phyloP scores from a whole-genome alignment of 1,140 invertebrate genomes.

The Hycleus phaleratus region DNA sequence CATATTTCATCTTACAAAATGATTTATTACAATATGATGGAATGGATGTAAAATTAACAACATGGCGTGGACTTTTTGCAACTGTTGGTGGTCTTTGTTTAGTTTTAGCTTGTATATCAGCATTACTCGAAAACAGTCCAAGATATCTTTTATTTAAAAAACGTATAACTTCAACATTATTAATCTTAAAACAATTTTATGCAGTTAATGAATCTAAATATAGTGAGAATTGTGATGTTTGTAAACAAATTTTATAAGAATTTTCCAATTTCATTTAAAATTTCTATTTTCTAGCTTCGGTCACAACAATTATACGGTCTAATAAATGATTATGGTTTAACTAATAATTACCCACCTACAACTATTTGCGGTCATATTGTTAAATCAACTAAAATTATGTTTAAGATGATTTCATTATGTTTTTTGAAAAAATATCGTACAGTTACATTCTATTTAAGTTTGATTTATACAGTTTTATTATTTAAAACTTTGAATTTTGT shows the following conservation, averaged over 20 bases:
- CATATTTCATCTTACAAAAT: background rate
- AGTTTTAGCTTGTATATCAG: constrained; percentile 23
- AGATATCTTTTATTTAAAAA: constrained; percentile 24
- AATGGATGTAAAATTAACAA: constrained; percentile 19
- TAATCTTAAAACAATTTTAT: constrained; percentile 25
- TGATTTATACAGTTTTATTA: background rate
- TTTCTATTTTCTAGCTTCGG: constrained; percentile 4
- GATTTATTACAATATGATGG: constrained; percentile 5
- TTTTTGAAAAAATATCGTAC: background rate
- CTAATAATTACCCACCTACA: constrained; percentile 5
- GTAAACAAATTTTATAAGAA: background rate
- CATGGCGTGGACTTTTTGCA: constrained; percentile 28
- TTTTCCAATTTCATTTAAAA: background rate
- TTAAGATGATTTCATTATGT: background rate
- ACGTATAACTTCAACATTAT: constrained; percentile 16
- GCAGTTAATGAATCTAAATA: constrained; percentile 32
- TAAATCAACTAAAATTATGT: background rate
- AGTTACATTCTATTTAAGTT: background rate
- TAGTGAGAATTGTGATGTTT: constrained; percentile 23
- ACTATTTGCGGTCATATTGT: constrained; percentile 4
- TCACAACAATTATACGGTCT: constrained; percentile 5
- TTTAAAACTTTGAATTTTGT: background rate
- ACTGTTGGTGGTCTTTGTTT: constrained; percentile 24
- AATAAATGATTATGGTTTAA: constrained; percentile 14
- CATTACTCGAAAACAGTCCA: constrained; percentile 25